Conservation (phyloP, 2,113 vertebrate genomes). For the Vidua chalybeata region DNA sequence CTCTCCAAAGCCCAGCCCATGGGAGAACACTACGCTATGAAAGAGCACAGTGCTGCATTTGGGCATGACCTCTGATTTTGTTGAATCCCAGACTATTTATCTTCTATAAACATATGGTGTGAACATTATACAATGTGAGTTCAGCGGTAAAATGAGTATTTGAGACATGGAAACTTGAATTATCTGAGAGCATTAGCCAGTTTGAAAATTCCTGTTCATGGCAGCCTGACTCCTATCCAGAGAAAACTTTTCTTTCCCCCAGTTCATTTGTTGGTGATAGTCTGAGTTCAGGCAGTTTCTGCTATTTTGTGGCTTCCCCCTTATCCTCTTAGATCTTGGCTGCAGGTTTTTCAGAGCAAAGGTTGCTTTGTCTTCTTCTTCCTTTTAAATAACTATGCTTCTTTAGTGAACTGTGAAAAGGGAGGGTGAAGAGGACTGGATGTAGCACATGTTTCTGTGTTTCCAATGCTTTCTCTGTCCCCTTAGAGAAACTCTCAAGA, state of each 20-base stretch:
- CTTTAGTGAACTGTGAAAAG: conserved; percentile 46
- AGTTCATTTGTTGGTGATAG: neutral
- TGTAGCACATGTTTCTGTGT: conserved; percentile 38
- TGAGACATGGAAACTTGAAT: neutral
- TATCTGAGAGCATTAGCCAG: neutral
- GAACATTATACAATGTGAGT: neutral
- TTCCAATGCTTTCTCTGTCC: conserved; percentile 52
- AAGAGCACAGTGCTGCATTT: neutral
- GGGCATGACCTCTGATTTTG: neutral
- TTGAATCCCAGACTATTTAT: neutral
- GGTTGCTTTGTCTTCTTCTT: conserved; percentile 21
- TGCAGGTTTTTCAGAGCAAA: neutral
- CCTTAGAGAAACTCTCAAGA: conserved; percentile 62
- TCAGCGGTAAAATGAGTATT: neutral
- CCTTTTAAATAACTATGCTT: conserved; percentile 10
- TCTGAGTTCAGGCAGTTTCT: neutral
- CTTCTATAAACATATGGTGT: neutral
- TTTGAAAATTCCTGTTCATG: neutral
- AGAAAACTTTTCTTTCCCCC: neutral
- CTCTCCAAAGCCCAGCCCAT: fast-evolving
- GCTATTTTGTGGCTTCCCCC: neutral
- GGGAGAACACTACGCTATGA: fast-evolving
- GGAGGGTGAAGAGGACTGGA: neutral
- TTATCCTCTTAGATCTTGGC: neutral
- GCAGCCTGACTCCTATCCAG: neutral